phyloP scores from a whole-genome alignment of 2,888 invertebrate genomes.

The Leucoma salicis region DNA sequence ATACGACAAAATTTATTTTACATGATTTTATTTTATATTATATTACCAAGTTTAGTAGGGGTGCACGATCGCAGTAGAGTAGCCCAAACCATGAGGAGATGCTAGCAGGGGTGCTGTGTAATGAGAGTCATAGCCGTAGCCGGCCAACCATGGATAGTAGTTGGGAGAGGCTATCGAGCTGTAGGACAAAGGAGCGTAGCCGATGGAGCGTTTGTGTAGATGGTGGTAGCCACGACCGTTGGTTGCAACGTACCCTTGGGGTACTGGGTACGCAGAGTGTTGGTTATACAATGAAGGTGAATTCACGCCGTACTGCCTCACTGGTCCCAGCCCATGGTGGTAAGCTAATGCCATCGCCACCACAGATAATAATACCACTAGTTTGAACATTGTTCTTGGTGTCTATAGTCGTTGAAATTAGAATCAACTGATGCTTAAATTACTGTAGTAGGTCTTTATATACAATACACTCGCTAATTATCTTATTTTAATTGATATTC shows the following conservation, averaged over 20 bases:
- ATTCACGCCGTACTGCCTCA: conserved; percentile 34
- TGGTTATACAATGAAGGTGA: conserved; percentile 50
- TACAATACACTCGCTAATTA: conserved; percentile 34
- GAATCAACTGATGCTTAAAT: conserved; percentile 65
- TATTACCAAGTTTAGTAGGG: not conserved
- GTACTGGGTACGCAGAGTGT: conserved; percentile 47
- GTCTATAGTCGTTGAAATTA: conserved; percentile 60
- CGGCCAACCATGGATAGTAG: conserved; percentile 23
- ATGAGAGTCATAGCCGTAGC: conserved; percentile 27
- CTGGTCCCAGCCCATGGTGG: conserved; percentile 55
- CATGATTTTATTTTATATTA: too few relatives aligned
- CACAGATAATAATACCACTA: conserved; percentile 84
- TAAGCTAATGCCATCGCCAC: conserved; percentile 82
- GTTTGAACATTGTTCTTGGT: conserved; percentile 70
- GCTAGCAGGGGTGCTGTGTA: conserved; percentile 36
- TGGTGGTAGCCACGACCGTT: conserved; percentile 50
- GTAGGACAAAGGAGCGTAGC: conserved; percentile 46
- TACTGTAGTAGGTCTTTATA: conserved; percentile 56
- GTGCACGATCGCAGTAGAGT: not conserved
- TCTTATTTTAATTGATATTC: not conserved
- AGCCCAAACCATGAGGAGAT: not conserved
- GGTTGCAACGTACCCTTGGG: conserved; percentile 52
- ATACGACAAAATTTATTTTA: too few relatives aligned
- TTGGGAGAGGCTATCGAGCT: conserved; percentile 47
- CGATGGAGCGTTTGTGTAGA: conserved; percentile 61